Conservation (phyloP, 2,888 invertebrate genomes). For the Drosophila pseudotakahashii region DNA sequence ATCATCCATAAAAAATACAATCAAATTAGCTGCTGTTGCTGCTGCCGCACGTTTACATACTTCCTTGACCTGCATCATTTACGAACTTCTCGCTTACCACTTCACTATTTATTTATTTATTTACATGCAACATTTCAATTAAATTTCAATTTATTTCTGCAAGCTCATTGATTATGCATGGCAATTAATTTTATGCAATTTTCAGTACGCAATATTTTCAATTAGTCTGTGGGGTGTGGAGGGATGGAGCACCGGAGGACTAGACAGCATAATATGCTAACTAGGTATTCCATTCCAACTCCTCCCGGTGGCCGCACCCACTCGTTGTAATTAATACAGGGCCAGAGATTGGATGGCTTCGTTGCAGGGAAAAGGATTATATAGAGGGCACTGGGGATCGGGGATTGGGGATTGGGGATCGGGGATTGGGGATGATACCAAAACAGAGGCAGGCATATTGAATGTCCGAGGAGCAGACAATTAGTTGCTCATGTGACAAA, state of each 20-base stretch:
- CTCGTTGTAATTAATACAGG: constrained; percentile 33
- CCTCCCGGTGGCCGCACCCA: neutral
- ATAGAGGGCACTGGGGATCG: neutral
- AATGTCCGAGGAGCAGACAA: constrained; percentile 42
- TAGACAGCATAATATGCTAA: constrained; percentile 13
- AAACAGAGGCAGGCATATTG: constrained; percentile 23
- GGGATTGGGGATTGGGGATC: too few species aligned
- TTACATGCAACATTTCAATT: constrained; percentile 42
- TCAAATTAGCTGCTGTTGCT: neutral
- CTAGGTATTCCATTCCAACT: neutral
- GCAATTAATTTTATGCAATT: constrained; percentile 45
- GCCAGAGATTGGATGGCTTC: constrained; percentile 36
- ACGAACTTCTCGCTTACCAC: constrained; percentile 1
- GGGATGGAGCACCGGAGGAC: neutral
- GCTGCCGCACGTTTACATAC: neutral
- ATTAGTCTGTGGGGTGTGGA: constrained; percentile 19
- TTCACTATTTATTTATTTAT: constrained; percentile 25
- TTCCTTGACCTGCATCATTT: constrained; percentile 34
- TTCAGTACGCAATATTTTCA: constrained; percentile 36
- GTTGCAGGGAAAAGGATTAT: constrained; percentile 8
- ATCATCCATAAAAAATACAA: constrained; percentile 1
- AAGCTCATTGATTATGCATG: constrained; percentile 40
- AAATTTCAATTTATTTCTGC: constrained; percentile 51
- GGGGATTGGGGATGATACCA: neutral
- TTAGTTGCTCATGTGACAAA: constrained; percentile 59